phyloP scores from a whole-genome alignment of 2,797 vertebrate species.

The Myiotriccus ornatus region DNA sequence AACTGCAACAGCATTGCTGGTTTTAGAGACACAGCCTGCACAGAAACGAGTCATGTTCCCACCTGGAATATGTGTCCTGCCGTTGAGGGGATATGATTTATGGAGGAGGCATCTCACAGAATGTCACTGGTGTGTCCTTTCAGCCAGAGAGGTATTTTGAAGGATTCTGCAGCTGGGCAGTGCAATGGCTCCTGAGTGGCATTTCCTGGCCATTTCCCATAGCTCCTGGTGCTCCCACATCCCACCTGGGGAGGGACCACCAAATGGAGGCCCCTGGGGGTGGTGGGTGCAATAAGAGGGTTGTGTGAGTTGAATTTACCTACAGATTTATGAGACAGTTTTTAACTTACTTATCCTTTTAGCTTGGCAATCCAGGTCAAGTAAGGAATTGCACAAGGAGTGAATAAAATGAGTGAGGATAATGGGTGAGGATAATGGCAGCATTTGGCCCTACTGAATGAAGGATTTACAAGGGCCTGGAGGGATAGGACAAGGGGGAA shows the following conservation, averaged over 20 bases:
- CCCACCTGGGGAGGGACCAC: rapidly evolving
- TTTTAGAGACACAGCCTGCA: not conserved
- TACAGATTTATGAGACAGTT: not conserved
- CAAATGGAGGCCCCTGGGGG: not conserved
- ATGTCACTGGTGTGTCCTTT: not conserved
- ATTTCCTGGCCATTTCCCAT: not conserved
- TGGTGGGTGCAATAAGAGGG: no score
- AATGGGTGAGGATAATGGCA: not conserved
- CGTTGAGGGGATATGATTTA: rapidly evolving
- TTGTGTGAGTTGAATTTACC: not conserved
- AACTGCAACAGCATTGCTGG: not conserved
- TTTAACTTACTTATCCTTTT: no score
- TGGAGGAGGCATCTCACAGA: not conserved
- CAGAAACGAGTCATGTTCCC: not conserved
- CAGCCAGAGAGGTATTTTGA: not conserved
- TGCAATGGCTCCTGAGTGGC: not conserved
- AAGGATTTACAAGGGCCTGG: not conserved
- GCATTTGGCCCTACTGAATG: not conserved
- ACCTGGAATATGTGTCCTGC: not conserved
- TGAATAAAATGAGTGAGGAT: not conserved
- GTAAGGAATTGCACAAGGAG: not conserved
- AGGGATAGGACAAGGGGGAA: not conserved
- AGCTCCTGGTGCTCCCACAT: rapidly evolving
- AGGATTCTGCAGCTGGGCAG: not conserved
- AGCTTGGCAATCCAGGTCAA: not conserved